Evolutionary conservation across 2,113 vertebrate genomes (phyloP), one percentile per base, ranked within the genome.

Genomic region (Pogona vitticeps): DNA sequence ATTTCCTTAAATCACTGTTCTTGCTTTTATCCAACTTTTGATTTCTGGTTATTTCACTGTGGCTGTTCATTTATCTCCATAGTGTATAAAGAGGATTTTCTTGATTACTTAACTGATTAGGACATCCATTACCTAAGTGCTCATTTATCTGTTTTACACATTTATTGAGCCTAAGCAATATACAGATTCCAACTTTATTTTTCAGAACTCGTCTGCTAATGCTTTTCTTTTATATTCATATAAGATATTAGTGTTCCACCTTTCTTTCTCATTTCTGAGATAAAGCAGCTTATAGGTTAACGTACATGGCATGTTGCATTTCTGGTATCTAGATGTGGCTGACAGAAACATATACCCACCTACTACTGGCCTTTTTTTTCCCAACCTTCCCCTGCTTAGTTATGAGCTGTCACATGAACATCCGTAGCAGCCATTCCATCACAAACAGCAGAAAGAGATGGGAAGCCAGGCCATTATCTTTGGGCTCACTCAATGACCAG

Each of bases 61-160:
- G 76, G 5, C 6, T 14, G 36, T 52, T 77, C 33, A 84, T 93
- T 88, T 81, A 18, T 82, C 75, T 81, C 68, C 6, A 3, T 6
- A 56, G 20, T 65, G 52, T 72, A 1, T 75, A 59, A 89, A 79
- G 56, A 89, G 52, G 2, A 61, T 73, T 89, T 78, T 73, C 52
- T 40, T 78, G 52, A 72, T 86, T 42, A 76, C 61, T 36, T 70
- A 67, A 58, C 38, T 80, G 52, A 82, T 76, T 68, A 76, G 52
- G 58, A 85, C 46, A 75, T 76, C 78, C 36, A 82, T 85, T 81
- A 89, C 52, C 56, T 85, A 46, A 71, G 31, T 63, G 63, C 31
- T 61, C 18, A 33, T 88, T 83, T 83, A 46, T 61, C 23, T 7
- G 18, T n/a, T 10, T 70, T 76, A 61, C 58, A 71, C 18, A 70